These are phyloP conservation scores for Penaeus monodon DNA, from an alignment of 2,888 invertebrate genomes.

Conservation along the genomic window DNA sequence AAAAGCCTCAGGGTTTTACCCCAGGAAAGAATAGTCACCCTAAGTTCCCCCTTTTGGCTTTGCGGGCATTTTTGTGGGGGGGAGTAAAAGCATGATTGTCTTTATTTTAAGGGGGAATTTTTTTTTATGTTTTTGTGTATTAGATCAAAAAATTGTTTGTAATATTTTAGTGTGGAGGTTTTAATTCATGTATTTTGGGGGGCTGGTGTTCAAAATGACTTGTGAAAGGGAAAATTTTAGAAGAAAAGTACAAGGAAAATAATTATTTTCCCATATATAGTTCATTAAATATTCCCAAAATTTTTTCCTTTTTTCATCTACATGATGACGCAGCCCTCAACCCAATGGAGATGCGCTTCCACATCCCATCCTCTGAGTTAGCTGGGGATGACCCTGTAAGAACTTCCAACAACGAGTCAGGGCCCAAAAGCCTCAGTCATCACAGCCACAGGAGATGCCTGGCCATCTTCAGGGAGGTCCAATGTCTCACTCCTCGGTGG, in stretches of 20 bases:
- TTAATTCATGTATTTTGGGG: too few relatives aligned
- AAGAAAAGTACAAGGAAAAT: too few relatives aligned
- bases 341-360: slow-evolving; percentile 97
- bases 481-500: slow-evolving; percentile 93
- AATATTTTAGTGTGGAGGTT: too few relatives aligned
- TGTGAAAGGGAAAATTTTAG: too few relatives aligned
- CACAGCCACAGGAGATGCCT: slow-evolving; percentile 98
- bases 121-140: background rate
- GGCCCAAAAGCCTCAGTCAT: slow-evolving; percentile 97
- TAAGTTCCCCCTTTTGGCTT: slow-evolving; percentile 88
- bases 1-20: slow-evolving; percentile 95
- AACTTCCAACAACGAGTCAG: slow-evolving; percentile 90
- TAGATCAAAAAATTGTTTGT: slow-evolving; percentile 22
- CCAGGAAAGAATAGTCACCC: slow-evolving; percentile 95
- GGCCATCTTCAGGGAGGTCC: slow-evolving; percentile 95
- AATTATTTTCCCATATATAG: too few relatives aligned
- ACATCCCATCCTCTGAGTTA: slow-evolving; percentile 84
- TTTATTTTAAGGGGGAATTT: too few relatives aligned
- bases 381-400: slow-evolving; percentile 92
- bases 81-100: too few relatives aligned
- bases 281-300: background rate
- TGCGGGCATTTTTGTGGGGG: too few relatives aligned
- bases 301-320: slow-evolving; percentile 69
- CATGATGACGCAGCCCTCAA: slow-evolving; percentile 98
- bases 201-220: too few relatives aligned